Evolutionary conservation across 2,797 vertebrate species (phyloP), one percentile per base, ranked within the genome.

Genomic region (Danio choprae): DNA sequence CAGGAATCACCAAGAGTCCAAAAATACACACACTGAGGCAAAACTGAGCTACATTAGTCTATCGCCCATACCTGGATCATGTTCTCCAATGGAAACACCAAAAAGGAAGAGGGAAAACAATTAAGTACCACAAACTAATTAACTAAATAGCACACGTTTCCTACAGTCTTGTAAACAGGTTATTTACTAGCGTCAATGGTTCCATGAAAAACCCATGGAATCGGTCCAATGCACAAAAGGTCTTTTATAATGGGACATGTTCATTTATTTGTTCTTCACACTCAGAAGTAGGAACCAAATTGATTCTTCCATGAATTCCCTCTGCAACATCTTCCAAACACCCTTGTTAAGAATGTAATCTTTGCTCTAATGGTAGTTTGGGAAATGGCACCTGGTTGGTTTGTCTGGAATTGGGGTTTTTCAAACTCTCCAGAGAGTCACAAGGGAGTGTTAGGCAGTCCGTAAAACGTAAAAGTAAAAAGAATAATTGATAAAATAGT

Each of bases 1-100:
- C 55, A 77, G 84, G 85, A 82, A 83, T 83, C 60, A 60, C 81
- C 64, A 74, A 70, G 74, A 78, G 81, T 83, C 81, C 81, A 84
- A 86, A 86, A 86, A 86, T 86, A 86, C 75, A 84, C 81, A 63
- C 56, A 78, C 60, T 41, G 51, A 82, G 85, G 85, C 55, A 81
- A 84, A 86, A 70, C 43, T 36, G 43, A 48, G 60, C 77, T 83
- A 46, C 64, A 74, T 18, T 70, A 60, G 59, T 46, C 58, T 79
- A 51, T 41, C 43, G 7, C 46, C 78, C 50, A 44, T 18, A 59
- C 53, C 70, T 71, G 80, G 73, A 80, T 64, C 40, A 11, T 40
- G 62, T 44, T 44, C 3, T 12, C 43, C 36, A 40, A 29, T 11
- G 6, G 22, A 16, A 62, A 6, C 5, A 5, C 43, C 58, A 64